Conservation (phyloP, 2,797 vertebrate species). For the Smutsia temminckii region DNA sequence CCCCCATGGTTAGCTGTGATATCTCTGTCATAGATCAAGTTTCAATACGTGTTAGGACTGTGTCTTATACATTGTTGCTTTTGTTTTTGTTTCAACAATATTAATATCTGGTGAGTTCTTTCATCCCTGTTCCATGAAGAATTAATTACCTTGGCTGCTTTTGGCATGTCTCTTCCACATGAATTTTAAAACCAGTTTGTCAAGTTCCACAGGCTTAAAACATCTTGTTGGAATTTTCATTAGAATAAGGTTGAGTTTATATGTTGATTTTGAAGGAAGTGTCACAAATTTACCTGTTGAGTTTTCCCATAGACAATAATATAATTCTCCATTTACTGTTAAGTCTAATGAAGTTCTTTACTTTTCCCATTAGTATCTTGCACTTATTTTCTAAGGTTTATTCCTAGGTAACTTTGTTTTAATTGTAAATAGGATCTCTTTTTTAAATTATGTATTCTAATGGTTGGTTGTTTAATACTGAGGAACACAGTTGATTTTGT, state of each 20-base stretch:
- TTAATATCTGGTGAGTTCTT: not conserved
- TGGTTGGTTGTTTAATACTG: not conserved
- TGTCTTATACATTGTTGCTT: not conserved
- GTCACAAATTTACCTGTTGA: not conserved
- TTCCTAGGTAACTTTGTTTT: not conserved
- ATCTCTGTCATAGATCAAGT: not conserved
- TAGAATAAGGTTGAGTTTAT: slow-evolving; percentile 12
- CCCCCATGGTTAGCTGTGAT: not conserved
- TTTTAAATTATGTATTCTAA: not conserved
- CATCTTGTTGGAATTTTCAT: not conserved
- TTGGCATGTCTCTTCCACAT: not conserved
- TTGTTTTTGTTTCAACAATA: not conserved
- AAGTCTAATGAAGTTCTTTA: not conserved
- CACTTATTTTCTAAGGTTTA: not conserved
- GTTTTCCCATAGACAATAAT: not conserved
- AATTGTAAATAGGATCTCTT: not conserved
- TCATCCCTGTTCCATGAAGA: not conserved
- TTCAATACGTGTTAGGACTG: not conserved
- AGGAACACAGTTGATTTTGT: not conserved
- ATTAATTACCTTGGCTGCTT: not conserved
- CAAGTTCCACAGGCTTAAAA: not conserved
- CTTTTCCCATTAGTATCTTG: slow-evolving; percentile 2
- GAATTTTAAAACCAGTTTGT: slow-evolving; percentile 32
- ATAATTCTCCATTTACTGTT: slow-evolving; percentile 13
- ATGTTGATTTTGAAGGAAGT: not conserved